These are phyloP conservation scores for Amphimallon solstitiale DNA, from an alignment of 2,888 invertebrate genomes.

Conservation along the genomic window DNA sequence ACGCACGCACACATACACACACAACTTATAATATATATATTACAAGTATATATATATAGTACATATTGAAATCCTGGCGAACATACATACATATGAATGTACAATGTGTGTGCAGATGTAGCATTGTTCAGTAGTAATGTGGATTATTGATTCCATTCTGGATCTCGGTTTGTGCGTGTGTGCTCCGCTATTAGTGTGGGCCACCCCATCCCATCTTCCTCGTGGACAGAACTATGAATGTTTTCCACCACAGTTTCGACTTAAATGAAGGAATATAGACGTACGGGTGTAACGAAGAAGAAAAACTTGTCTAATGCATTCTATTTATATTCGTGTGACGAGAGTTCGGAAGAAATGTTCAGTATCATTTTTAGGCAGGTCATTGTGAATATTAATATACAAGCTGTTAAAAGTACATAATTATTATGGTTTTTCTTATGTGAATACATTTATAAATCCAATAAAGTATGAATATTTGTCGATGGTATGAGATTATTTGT, in stretches of 20 bases:
- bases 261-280: no score
- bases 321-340: no score
- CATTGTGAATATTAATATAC: no score
- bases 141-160: slow-evolving; percentile 52
- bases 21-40: not conserved
- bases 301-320: no score
- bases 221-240: slow-evolving; percentile 43
- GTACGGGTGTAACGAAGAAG: no score
- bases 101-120: slow-evolving; percentile 59
- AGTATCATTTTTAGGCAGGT: no score
- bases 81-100: slow-evolving; percentile 54
- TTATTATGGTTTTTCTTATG: no score
- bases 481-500: no score
- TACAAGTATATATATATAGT: slow-evolving; percentile 9
- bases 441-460: no score
- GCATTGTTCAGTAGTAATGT: slow-evolving; percentile 55
- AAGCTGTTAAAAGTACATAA: no score
- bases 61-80: slow-evolving; percentile 21
- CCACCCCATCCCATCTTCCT: slow-evolving; percentile 45
- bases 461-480: no score
- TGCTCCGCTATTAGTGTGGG: slow-evolving; percentile 50
- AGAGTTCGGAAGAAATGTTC: no score
- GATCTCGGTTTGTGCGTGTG: slow-evolving; percentile 49
- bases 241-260: slow-evolving; percentile 44
- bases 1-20: not conserved